phyloP scores from a whole-genome alignment of 2,888 invertebrate genomes.

The Nineta flava region DNA sequence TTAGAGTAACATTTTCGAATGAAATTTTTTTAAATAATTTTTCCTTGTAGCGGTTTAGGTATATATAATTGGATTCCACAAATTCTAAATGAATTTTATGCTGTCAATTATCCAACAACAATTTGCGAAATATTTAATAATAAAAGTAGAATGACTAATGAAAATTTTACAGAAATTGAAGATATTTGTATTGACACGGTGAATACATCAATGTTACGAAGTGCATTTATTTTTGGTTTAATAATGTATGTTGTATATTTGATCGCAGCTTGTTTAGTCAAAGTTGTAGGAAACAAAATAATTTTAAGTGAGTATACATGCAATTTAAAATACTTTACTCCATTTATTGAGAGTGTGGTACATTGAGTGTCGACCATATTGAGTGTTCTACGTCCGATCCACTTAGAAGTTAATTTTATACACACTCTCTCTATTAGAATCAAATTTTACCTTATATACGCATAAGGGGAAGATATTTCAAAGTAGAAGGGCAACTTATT shows the following conservation, averaged over 20 bases:
- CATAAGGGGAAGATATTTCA: no score
- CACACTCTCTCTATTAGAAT: no score
- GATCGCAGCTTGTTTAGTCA: slow-evolving; percentile 25
- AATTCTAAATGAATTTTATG: slow-evolving; percentile 34
- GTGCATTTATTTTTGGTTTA: slow-evolving; percentile 20
- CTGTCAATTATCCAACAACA: not conserved
- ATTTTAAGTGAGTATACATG: slow-evolving; percentile 27
- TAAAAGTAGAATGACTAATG: not conserved
- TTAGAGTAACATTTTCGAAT: slow-evolving; percentile 2
- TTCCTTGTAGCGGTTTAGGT: slow-evolving; percentile 31
- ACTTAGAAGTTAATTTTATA: no score
- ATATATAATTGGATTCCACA: slow-evolving; percentile 44
- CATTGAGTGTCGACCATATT: no score
- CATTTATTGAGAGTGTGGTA: no score
- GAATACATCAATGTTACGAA: slow-evolving; percentile 22
- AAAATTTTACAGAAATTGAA: not conserved
- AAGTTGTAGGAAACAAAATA: slow-evolving; percentile 37
- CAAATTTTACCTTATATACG: no score
- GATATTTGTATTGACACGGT: slow-evolving; percentile 19
- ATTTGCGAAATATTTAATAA: not conserved
- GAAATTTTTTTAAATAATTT: not conserved
- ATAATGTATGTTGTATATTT: slow-evolving; percentile 21
- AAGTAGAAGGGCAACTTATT: no score
- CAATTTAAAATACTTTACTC: not conserved
- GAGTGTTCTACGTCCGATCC: no score